Evolutionary conservation across 2,888 invertebrate species (phyloP), one percentile per base, ranked within the genome.

Genomic region (Melanophora roralis): DNA sequence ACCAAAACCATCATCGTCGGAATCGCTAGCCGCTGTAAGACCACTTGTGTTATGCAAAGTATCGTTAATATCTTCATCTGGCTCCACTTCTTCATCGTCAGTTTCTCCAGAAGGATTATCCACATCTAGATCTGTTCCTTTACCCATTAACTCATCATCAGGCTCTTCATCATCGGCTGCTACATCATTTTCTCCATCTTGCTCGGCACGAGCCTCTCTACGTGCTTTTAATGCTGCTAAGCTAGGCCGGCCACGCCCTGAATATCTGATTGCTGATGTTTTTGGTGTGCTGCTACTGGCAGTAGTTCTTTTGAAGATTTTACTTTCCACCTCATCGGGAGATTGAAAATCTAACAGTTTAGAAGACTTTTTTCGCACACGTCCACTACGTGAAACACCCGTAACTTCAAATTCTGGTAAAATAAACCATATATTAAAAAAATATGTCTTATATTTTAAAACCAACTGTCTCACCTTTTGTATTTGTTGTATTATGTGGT

Each of bases 321-420:
- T 86, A 43, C 88, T 86, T 51, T 90, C 96, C 62, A 95, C 93
- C 86, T 96, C 97, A 88, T 97, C 98, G 0, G 95, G 95, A 0
- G 96, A 96, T 88, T 96, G 96, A 90, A 97, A 98, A 89, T 97
- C 98, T 90, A 96, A 93, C 49, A 98, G 91, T 88, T 98, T 97
- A 0, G 97, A 97, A 16, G 97, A 98, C 90, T 98, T 98, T 91
- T 98, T 98, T 69, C 98, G 91, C 0, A 98, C 96, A 73, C 97
- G 92, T 21, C 97, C 97, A 84, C 97, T 97, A 74, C 97, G 92
- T 2, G 97, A 97, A 45, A 97, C 93, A 8, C 96, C 96, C 68
- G 95, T 95, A 71, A 96, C 95, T 90, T 80, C 80, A 73, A 80
- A 80, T 64, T 80, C 80, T 80, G 23, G 32, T 16, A 9, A 4